Percentiles rank a stretch among this genome's conserved stretches.
Conservation (phyloP, 2,888 invertebrate genomes). For the Agrotis exclamationis region DNA sequence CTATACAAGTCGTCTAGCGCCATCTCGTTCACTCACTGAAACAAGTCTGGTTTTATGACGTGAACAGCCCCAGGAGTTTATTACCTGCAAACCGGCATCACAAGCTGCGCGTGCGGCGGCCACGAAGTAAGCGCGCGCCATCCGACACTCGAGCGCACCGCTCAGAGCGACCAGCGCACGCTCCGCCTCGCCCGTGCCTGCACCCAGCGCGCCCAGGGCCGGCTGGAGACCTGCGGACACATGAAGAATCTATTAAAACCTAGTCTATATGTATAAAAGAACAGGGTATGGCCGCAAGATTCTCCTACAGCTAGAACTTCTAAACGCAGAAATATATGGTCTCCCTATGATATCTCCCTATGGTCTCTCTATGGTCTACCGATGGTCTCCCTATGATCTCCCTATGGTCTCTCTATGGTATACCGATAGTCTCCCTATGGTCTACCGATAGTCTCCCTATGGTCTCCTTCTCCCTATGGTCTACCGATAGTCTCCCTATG, state of each 20-base stretch:
- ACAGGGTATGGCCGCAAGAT: too few relatives aligned
- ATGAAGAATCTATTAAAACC: neutral
- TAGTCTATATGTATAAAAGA: too few relatives aligned
- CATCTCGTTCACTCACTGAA: too few relatives aligned
- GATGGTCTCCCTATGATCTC: neutral
- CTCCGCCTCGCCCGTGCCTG: slow-evolving; percentile 95
- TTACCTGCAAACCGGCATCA: slow-evolving; percentile 91
- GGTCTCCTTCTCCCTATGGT: too few relatives aligned
- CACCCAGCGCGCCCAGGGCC: slow-evolving; percentile 94
- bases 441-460: neutral
- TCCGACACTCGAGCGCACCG: slow-evolving; percentile 95
- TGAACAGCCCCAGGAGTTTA: too few relatives aligned
- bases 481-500: too few relatives aligned
- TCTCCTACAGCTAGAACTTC: too few relatives aligned
- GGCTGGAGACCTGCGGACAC: slow-evolving; percentile 91
- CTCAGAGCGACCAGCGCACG: slow-evolving; percentile 92
- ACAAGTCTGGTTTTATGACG: too few relatives aligned
- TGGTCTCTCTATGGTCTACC: too few relatives aligned
- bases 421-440: slow-evolving; percentile 71
- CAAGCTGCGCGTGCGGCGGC: slow-evolving; percentile 95
- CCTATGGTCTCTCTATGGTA: neutral
- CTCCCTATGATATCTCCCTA: too few relatives aligned
- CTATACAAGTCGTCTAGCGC: too few relatives aligned
- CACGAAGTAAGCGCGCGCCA: slow-evolving; percentile 95
- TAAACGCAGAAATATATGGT: too few relatives aligned